Conservation (phyloP, 1,140 invertebrate species). For the Periplaneta americana region DNA sequence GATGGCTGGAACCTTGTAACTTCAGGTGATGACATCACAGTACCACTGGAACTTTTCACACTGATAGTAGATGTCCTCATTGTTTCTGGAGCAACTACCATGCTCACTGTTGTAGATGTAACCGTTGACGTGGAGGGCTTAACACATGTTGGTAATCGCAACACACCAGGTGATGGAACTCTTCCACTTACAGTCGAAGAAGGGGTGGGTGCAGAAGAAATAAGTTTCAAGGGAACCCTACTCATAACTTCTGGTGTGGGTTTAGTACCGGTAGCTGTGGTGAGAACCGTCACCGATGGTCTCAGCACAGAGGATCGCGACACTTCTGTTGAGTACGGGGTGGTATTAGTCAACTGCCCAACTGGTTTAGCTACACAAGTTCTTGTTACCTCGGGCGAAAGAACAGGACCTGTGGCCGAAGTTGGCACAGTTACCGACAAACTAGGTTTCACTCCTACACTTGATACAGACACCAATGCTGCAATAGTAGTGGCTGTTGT, state of each 20-base stretch:
- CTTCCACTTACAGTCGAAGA: neutral
- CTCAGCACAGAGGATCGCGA: neutral
- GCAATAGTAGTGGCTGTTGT: constrained; percentile 23
- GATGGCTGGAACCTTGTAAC: neutral
- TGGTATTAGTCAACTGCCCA: neutral
- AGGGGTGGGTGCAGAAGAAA: neutral
- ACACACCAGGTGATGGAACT: neutral
- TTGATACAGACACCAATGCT: constrained; percentile 12
- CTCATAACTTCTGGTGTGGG: neutral
- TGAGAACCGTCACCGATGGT: constrained; percentile 2
- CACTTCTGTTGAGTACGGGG: neutral
- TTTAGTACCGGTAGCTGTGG: neutral
- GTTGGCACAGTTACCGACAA: constrained; percentile 5
- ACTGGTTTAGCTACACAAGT: constrained; percentile 6
- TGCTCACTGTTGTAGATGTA: neutral
- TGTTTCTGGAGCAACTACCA: neutral
- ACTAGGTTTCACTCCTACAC: neutral
- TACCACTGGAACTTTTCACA: neutral
- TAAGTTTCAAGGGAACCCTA: neutral
- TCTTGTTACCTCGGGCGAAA: neutral
- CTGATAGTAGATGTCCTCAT: neutral
- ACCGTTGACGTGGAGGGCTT: neutral
- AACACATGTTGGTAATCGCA: neutral
- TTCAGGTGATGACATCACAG: neutral
- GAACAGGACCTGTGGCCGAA: neutral